Evolutionary conservation across 2,888 invertebrate genomes (phyloP).

Genomic region (Bembecia ichneumoniformis): DNA sequence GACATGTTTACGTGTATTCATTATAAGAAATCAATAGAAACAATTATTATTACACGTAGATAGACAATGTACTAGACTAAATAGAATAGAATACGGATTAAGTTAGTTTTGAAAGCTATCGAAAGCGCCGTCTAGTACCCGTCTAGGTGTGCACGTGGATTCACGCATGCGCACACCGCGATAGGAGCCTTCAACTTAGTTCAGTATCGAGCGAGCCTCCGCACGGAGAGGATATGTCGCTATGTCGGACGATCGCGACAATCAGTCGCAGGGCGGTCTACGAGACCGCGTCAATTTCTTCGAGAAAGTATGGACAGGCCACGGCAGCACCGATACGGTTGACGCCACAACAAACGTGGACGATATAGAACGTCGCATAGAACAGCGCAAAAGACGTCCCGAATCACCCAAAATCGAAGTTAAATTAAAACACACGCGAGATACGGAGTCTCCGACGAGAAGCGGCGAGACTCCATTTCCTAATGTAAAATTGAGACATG

Average conservation of each 20-base stretch:
- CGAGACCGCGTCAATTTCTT: conserved; percentile 84
- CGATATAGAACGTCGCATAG: conserved; percentile 74
- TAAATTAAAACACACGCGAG: conserved; percentile 71
- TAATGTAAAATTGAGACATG: conserved; percentile 62
- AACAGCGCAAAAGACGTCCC: conserved; percentile 67
- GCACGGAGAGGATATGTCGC: conserved; percentile 61
- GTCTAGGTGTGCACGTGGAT: conserved; percentile 44
- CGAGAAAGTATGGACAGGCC: conserved; percentile 82
- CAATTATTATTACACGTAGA: no score
- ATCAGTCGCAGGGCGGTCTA: conserved; percentile 70
- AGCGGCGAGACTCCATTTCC: conserved; percentile 49
- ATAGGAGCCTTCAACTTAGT: conserved; percentile 20
- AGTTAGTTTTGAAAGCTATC: conserved; percentile 2
- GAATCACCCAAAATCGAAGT: conserved; percentile 74
- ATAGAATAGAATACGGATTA: no score
- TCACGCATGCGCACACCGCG: conserved; percentile 29
- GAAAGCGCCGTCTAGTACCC: conserved; percentile 2
- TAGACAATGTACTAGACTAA: no score
- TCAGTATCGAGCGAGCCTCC: conserved; percentile 69
- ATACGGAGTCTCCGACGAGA: conserved; percentile 60
- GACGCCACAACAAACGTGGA: conserved; percentile 68
- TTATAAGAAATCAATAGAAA: no score
- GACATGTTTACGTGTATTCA: no score
- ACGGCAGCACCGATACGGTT: conserved; percentile 48
- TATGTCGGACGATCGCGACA: conserved; percentile 67